phyloP scores from a whole-genome alignment of 2,797 vertebrate species.

The Merluccius polli region DNA sequence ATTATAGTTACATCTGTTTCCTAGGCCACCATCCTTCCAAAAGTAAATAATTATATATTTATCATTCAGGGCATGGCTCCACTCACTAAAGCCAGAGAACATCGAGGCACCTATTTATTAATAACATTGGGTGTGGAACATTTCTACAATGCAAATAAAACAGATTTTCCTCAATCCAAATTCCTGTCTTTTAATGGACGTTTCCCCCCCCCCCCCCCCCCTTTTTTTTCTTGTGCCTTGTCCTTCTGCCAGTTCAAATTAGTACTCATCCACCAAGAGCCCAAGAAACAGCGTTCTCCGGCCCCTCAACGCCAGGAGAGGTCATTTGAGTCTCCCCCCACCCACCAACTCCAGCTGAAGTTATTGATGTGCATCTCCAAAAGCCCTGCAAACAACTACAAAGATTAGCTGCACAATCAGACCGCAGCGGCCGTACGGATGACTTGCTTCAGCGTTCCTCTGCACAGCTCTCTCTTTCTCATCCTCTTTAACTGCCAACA shows the following conservation, averaged over 20 bases:
- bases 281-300: neutral
- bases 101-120: neutral
- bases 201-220: neutral
- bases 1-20: neutral
- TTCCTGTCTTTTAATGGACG: conserved; percentile 5
- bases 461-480: neutral
- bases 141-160: conserved; percentile 3
- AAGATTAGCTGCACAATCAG: conserved; percentile 28
- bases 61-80: conserved; percentile 1
- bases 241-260: conserved; percentile 4
- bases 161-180: neutral
- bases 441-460: neutral
- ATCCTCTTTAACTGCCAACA: conserved; percentile 51
- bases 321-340: neutral
- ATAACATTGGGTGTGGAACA: neutral
- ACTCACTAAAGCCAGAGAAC: neutral
- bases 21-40: neutral
- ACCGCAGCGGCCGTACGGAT: conserved; percentile 17
- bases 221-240: conserved; percentile 7
- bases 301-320: neutral
- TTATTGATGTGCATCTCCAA: conserved; percentile 12
- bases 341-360: neutral
- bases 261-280: neutral
- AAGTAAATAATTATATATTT: neutral
- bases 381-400: conserved; percentile 18